phyloP scores from a whole-genome alignment of 2,888 invertebrate species.

The Girardia tigrina region DNA sequence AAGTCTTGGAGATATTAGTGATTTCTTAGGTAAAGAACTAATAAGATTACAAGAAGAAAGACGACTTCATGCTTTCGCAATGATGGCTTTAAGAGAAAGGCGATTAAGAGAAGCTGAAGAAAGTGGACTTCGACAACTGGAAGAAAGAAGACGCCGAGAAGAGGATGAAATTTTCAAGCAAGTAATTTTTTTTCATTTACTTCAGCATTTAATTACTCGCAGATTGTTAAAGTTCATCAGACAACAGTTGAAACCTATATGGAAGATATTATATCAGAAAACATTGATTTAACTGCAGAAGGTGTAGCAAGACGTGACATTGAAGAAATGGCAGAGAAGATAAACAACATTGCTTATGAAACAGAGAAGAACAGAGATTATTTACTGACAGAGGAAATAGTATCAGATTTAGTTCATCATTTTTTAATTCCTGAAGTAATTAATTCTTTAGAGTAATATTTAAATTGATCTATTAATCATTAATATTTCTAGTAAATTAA shows the following conservation, averaged over 20 bases:
- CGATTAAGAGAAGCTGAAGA: conserved; percentile 65
- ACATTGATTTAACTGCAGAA: conserved; percentile 56
- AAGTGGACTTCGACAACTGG: conserved; percentile 64
- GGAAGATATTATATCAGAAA: conserved; percentile 57
- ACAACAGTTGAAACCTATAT: conserved; percentile 58
- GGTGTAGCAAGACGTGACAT: conserved; percentile 55
- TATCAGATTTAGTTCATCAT: conserved; percentile 51
- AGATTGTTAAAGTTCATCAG: conserved; percentile 56
- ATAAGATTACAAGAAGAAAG: conserved; percentile 64
- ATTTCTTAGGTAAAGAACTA: conserved; percentile 65
- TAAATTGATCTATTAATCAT: too few relatives aligned
- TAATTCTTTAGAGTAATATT: too few relatives aligned
- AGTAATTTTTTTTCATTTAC: conserved; percentile 41
- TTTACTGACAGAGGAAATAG: conserved; percentile 49
- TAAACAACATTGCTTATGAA: conserved; percentile 55
- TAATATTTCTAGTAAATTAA: too few relatives aligned
- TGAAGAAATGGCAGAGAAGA: conserved; percentile 53
- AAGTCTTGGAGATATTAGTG: conserved; percentile 61
- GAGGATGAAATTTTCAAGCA: conserved; percentile 69
- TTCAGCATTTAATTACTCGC: conserved; percentile 27
- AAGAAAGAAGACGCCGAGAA: conserved; percentile 60
- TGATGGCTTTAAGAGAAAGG: conserved; percentile 65
- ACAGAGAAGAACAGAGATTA: conserved; percentile 43
- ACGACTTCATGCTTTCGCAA: conserved; percentile 64
- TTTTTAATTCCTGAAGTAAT: conserved; percentile 52